Evolutionary conservation across 2,113 vertebrate species (phyloP).

Genomic region (Capreolus pygargus): DNA sequence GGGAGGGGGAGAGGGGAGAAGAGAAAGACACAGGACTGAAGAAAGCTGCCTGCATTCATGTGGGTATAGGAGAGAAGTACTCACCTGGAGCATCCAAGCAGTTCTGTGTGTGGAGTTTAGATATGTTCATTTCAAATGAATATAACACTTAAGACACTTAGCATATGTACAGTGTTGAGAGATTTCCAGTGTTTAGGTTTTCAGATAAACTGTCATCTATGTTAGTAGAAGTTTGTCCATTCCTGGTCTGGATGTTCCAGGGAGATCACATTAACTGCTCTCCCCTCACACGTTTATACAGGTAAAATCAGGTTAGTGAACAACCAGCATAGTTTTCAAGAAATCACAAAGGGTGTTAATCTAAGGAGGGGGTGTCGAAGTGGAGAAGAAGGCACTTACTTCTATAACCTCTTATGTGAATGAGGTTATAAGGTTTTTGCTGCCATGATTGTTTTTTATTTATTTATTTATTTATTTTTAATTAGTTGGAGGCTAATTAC

Average conservation of each 20-base stretch:
- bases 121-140: neutral
- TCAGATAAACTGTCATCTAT: neutral
- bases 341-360: neutral
- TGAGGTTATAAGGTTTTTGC: neutral
- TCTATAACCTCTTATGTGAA: neutral
- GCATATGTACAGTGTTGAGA: neutral
- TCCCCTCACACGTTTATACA: neutral
- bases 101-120: neutral
- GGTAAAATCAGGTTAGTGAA: neutral
- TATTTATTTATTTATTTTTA: too few relatives aligned
- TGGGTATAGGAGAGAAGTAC: neutral
- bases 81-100: neutral
- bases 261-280: neutral
- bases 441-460: neutral
- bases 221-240: neutral
- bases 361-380: neutral
- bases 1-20: neutral
- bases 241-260: neutral
- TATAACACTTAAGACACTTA: neutral
- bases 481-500: too few relatives aligned
- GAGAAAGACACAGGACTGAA: neutral
- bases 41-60: rapidly evolving
- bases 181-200: neutral
- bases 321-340: neutral
- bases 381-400: neutral